Evolutionary conservation across 2,797 vertebrate genomes (phyloP).

Genomic region (Premnoplex brunnescens): DNA sequence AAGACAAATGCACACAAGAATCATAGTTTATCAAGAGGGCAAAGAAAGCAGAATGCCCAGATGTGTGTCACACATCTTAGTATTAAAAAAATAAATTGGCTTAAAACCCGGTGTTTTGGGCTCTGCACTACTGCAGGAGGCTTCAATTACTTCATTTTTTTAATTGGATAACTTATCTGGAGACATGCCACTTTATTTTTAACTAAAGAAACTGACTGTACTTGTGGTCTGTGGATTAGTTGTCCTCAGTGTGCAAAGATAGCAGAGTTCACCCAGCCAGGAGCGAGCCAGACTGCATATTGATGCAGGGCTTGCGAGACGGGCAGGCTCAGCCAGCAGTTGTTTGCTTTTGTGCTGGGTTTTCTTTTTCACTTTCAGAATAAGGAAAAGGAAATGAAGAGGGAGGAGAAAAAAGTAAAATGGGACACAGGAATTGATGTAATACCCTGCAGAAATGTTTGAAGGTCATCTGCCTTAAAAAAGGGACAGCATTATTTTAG

Average conservation of each 20-base stretch:
- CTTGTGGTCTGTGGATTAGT: slow-evolving; percentile 31
- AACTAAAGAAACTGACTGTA: slow-evolving; percentile 47
- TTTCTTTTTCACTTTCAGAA: neutral
- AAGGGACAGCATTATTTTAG: neutral
- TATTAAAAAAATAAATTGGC: neutral
- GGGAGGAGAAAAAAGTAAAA: neutral
- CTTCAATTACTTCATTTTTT: slow-evolving; percentile 22
- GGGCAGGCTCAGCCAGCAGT: neutral
- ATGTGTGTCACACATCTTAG: neutral
- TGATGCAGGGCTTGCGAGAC: slow-evolving; percentile 34
- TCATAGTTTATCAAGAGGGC: neutral
- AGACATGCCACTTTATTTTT: slow-evolving; percentile 56
- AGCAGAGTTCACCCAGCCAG: neutral
- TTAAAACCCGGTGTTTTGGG: neutral
- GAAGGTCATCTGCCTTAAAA: neutral
- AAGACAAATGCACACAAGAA: neutral
- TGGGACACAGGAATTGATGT: neutral
- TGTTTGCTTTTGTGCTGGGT: slow-evolving; percentile 14
- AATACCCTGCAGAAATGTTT: neutral
- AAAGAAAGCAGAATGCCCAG: neutral
- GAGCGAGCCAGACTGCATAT: slow-evolving; percentile 2
- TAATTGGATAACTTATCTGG: slow-evolving; percentile 14
- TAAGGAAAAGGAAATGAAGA: slow-evolving; percentile 7
- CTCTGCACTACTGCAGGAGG: neutral
- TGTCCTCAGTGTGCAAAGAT: slow-evolving; percentile 11